phyloP scores from a whole-genome alignment of 2,113 vertebrate species.

The Bos javanicus region DNA sequence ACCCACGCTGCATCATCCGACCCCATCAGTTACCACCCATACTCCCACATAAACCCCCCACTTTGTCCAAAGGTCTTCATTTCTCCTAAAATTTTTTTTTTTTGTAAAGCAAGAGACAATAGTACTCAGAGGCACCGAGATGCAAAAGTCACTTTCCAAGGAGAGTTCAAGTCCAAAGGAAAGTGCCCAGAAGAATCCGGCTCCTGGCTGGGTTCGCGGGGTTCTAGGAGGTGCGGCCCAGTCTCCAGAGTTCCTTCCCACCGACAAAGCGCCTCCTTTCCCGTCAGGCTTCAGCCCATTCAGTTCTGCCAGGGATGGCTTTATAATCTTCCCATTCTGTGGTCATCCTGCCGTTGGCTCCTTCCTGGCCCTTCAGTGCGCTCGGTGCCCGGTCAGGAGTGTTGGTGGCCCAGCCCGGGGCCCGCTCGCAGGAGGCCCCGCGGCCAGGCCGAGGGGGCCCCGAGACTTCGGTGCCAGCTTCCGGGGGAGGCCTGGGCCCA shows the following conservation, averaged over 20 bases:
- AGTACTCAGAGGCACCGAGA: neutral
- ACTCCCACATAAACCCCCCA: neutral
- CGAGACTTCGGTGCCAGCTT: constrained; percentile 62
- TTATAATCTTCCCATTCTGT: neutral
- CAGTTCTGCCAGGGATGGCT: neutral
- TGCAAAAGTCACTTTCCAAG: neutral
- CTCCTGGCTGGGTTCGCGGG: neutral
- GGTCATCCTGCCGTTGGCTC: neutral
- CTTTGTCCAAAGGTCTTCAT: neutral
- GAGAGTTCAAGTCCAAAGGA: neutral
- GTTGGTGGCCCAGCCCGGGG: constrained; percentile 75
- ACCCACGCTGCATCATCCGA: neutral
- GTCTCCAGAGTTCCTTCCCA: neutral
- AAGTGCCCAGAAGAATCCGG: neutral
- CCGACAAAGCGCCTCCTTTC: neutral
- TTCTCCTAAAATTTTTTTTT: neutral
- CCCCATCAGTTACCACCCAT: neutral
- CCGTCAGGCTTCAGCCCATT: neutral
- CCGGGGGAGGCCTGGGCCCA: neutral
- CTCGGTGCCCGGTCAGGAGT: constrained; percentile 72
- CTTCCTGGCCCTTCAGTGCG: neutral
- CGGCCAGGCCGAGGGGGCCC: constrained; percentile 75
- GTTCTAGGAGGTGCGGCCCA: neutral
- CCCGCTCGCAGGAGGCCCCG: constrained; percentile 70
- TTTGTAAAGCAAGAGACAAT: neutral